phyloP scores from a whole-genome alignment of 2,113 vertebrate species.

The Pitta sordida region DNA sequence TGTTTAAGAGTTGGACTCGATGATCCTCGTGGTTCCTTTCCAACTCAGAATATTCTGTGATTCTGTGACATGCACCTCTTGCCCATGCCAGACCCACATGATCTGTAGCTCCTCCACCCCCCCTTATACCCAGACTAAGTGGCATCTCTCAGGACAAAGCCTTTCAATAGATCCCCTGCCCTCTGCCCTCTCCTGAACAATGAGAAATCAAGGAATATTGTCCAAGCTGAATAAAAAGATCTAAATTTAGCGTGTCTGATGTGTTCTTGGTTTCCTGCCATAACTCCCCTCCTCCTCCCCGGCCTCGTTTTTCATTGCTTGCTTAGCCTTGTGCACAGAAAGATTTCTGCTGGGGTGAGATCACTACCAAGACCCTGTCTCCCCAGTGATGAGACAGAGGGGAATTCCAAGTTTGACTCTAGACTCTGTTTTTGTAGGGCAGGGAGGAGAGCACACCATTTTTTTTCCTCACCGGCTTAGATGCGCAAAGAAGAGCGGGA shows the following conservation, averaged over 20 bases:
- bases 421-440: not conserved
- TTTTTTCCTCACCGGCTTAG: not conserved
- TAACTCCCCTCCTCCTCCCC: conserved; percentile 63
- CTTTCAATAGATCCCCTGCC: conserved; percentile 71
- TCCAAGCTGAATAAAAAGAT: conserved; percentile 72
- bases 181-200: conserved; percentile 77
- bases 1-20: no score
- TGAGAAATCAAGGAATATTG: conserved; percentile 79
- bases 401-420: conserved; percentile 69
- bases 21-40: no score
- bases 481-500: not conserved
- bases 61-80: not conserved
- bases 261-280: conserved; percentile 76
- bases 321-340: conserved; percentile 32
- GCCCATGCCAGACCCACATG: not conserved
- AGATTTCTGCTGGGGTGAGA: conserved; percentile 67
- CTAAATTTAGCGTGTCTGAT: conserved; percentile 80
- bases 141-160: conserved; percentile 72
- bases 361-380: conserved; percentile 69
- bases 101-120: not conserved
- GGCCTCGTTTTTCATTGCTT: not conserved
- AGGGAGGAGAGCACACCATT: not conserved
- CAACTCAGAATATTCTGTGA: no score
- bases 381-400: conserved; percentile 62
- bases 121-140: conserved; percentile 64